Percentiles rank a stretch among this genome's conserved stretches.
These are phyloP conservation scores for Psilopsiagon aurifrons DNA, from an alignment of 2,113 vertebrate genomes.

Conservation along the genomic window DNA sequence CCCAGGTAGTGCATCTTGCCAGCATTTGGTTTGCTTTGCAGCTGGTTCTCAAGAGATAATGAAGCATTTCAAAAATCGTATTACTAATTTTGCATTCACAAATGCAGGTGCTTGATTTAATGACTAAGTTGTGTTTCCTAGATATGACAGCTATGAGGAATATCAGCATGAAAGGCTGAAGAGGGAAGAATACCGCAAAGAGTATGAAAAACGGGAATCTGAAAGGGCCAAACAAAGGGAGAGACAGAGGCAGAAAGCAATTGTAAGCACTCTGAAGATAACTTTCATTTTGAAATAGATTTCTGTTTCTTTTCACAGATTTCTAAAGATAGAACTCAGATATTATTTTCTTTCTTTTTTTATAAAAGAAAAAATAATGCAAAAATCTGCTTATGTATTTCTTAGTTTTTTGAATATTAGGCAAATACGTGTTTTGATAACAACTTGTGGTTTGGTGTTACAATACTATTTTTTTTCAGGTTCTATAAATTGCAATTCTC, in stretches of 20 bases:
- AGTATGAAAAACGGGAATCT: conserved; percentile 92
- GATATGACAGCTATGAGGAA: conserved; percentile 98
- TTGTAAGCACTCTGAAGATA: conserved; percentile 83
- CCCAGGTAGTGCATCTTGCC: conserved; percentile 81
- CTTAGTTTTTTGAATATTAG: not conserved
- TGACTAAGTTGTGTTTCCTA: conserved; percentile 75
- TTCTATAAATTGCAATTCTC: not conserved
- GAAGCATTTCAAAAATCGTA: not conserved
- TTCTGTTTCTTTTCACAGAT: conserved; percentile 7
- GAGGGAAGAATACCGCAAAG: conserved; percentile 91
- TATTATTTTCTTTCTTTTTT: not conserved
- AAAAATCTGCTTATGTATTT: not conserved
- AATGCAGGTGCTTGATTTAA: conserved; percentile 63
- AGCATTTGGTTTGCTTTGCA: not conserved
- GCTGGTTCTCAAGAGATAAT: not conserved
- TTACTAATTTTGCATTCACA: conserved; percentile 1
- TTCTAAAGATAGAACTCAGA: not conserved
- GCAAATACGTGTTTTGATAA: not conserved
- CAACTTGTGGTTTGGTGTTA: not conserved
- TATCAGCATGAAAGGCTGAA: conserved; percentile 95
- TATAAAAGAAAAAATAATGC: not conserved
- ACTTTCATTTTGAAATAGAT: conserved; percentile 44
- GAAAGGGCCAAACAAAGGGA: conserved; percentile 94
- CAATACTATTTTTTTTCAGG: not conserved
- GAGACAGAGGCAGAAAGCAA: conserved; percentile 91